Conservation (phyloP, 1,140 invertebrate genomes). For the Drosophila kepulauana region DNA sequence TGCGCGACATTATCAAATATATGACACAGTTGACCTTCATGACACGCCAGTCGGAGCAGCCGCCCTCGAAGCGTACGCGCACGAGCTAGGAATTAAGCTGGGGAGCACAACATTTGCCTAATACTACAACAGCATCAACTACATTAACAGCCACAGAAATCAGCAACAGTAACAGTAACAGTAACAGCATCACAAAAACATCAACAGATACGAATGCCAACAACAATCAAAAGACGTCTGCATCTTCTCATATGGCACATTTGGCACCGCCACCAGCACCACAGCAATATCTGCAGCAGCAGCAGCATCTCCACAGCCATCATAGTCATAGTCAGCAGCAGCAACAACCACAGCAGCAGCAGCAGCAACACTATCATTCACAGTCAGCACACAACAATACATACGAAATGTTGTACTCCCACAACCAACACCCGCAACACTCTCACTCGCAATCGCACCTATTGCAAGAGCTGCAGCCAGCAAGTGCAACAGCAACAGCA, state of each 20-base stretch:
- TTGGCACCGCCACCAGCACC: constrained; percentile 66
- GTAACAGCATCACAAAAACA: constrained; percentile 31
- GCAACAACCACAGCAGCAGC: constrained; percentile 21
- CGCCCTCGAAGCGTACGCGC: constrained; percentile 79
- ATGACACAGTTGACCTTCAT: constrained; percentile 95
- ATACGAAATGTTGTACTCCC: constrained; percentile 85
- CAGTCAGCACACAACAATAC: constrained; percentile 57
- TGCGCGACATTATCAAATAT: constrained; percentile 92
- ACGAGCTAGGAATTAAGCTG: constrained; percentile 85
- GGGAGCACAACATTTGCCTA: constrained; percentile 84
- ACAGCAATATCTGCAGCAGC: constrained; percentile 36
- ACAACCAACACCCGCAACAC: constrained; percentile 61
- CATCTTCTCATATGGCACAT: constrained; percentile 31
- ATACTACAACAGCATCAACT: constrained; percentile 41
- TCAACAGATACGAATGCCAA: constrained; percentile 24
- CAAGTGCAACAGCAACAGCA: constrained; percentile 17
- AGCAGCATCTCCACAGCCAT: constrained; percentile 35
- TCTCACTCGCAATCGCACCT: constrained; percentile 45
- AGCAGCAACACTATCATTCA: constrained; percentile 37
- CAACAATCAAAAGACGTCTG: constrained; percentile 28
- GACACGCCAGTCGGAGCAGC: constrained; percentile 86
- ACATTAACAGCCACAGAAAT: constrained; percentile 37
- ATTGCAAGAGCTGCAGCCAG: constrained; percentile 12
- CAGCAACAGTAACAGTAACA: constrained; percentile 28
- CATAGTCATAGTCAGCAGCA: constrained; percentile 14